Conservation (phyloP, 2,113 vertebrate genomes). For the Herpetotheres cachinnans region DNA sequence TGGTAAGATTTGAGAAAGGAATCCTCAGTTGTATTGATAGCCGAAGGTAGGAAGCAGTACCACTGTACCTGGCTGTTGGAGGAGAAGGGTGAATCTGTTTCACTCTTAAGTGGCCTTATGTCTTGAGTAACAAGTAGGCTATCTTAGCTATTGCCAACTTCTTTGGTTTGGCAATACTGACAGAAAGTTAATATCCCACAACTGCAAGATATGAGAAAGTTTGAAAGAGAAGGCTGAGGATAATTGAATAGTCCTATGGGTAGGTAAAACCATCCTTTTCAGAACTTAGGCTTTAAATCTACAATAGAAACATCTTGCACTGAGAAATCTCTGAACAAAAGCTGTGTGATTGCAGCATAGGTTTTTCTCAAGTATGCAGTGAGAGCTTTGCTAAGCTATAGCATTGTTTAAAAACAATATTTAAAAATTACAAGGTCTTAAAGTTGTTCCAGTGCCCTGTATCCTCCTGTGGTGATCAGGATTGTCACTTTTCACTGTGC, state of each 20-base stretch:
- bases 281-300: background rate
- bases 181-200: background rate
- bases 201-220: background rate
- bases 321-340: background rate
- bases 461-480: background rate
- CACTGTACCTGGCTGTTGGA: background rate
- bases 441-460: background rate
- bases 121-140: background rate
- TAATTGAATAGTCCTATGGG: background rate
- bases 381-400: background rate
- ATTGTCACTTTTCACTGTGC: accelerated
- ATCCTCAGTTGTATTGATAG: background rate
- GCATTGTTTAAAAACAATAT: background rate
- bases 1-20: background rate
- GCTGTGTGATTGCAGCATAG: accelerated
- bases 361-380: background rate
- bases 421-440: background rate
- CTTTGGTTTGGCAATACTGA: background rate
- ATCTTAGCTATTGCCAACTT: background rate
- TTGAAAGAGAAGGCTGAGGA: background rate
- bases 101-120: background rate
- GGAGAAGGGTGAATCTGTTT: background rate
- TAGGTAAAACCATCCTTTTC: background rate
- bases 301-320: background rate
- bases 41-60: background rate